Evolutionary conservation across 92 coral and sea anemone species (phyloP).

Genomic region (Micromussa lordhowensis): DNA sequence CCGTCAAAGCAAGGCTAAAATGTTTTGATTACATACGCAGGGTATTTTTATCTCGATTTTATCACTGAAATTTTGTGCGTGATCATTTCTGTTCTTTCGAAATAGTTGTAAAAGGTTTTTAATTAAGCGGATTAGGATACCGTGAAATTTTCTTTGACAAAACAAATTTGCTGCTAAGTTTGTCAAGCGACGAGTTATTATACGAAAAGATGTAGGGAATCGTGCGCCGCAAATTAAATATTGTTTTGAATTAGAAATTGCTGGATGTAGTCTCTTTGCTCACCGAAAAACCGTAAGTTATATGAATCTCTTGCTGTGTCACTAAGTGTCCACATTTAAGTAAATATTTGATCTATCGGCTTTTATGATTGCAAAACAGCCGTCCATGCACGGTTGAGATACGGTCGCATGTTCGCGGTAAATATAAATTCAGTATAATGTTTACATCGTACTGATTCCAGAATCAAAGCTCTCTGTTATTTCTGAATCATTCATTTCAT

Average conservation of each 20-base stretch:
- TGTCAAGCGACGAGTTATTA: not conserved
- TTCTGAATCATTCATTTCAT: slow-evolving; percentile 60
- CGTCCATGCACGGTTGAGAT: not conserved
- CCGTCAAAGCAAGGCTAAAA: not conserved
- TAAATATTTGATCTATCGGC: slow-evolving; percentile 32
- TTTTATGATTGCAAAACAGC: not conserved
- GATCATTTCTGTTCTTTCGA: not conserved
- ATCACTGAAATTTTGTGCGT: slow-evolving; percentile 1
- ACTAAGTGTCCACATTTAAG: not conserved
- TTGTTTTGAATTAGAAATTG: not conserved
- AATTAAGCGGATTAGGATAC: not conserved
- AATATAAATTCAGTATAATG: not conserved
- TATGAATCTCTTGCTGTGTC: not conserved
- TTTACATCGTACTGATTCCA: slow-evolving; percentile 8
- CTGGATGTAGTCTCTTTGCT: not conserved
- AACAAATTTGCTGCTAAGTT: not conserved
- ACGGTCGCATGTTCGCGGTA: not conserved
- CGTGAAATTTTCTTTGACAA: not conserved
- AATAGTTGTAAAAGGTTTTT: not conserved
- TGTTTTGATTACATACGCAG: not conserved
- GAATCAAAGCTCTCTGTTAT: slow-evolving; percentile 52
- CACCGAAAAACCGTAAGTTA: not conserved
- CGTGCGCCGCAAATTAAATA: not conserved
- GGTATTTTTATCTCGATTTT: not conserved
- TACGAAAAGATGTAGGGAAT: not conserved